A percentile compares a stretch with the other conserved stretches of the same genome.
These are phyloP conservation scores for Camponotus fellah DNA, from an alignment of 2,888 invertebrate species.

Conservation along the genomic window DNA sequence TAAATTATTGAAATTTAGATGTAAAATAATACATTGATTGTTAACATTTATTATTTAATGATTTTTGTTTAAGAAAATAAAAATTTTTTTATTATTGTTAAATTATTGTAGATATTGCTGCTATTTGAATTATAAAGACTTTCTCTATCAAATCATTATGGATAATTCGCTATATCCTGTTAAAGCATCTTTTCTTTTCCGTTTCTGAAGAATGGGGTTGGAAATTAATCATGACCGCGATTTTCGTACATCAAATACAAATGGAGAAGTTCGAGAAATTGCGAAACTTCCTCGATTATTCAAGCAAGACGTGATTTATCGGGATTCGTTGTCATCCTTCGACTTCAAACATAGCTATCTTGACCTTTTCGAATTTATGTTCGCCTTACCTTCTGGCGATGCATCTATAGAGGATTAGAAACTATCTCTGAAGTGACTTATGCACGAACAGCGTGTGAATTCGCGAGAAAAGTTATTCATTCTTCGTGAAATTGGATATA, in stretches of 20 bases:
- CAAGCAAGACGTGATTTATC: conserved; percentile 75
- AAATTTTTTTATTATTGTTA: neutral
- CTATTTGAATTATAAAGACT: neutral
- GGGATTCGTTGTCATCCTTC: conserved; percentile 55
- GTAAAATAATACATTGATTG: neutral
- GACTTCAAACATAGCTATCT: conserved; percentile 10
- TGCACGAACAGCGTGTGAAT: conserved; percentile 1
- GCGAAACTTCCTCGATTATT: conserved; percentile 64
- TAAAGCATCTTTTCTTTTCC: neutral
- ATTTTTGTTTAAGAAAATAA: neutral
- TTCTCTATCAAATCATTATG: neutral
- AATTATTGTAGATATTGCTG: neutral
- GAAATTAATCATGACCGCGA: conserved; percentile 58
- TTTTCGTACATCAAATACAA: conserved; percentile 50
- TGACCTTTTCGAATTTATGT: conserved; percentile 27
- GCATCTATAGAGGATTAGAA: conserved; percentile 21
- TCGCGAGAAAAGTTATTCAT: neutral
- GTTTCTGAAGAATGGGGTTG: conserved; percentile 8
- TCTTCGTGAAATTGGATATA: neutral
- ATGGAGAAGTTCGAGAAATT: conserved; percentile 57
- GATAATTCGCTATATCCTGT: conserved; percentile 11
- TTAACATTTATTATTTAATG: conserved; percentile 1
- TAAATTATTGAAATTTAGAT: neutral
- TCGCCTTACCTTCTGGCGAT: conserved; percentile 10
- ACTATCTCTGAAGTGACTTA: conserved; percentile 7